Conservation (phyloP, 2,113 vertebrate genomes). For the Alligator sinensis region DNA sequence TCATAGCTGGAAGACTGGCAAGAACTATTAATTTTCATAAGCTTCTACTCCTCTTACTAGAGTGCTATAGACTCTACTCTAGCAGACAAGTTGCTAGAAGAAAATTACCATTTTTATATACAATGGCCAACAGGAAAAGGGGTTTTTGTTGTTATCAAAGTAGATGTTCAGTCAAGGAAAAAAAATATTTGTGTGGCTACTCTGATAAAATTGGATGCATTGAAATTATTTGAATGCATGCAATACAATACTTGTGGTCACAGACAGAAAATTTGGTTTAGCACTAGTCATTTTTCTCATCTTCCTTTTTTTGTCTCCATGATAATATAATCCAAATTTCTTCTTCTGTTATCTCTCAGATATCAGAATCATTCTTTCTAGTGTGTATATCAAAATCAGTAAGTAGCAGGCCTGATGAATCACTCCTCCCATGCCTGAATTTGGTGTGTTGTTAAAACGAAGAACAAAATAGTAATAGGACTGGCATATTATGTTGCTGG, state of each 20-base stretch:
- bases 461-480: neutral
- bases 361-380: neutral
- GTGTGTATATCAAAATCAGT: conserved; percentile 22
- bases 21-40: neutral
- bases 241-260: neutral
- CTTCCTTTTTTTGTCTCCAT: neutral
- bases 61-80: neutral
- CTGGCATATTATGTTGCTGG: neutral
- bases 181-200: neutral
- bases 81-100: neutral
- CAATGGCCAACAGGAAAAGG: neutral
- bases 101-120: conserved; percentile 14
- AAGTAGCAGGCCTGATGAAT: conserved; percentile 6
- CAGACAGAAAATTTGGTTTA: neutral
- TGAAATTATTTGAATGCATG: neutral
- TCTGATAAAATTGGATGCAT: neutral
- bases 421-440: conserved; percentile 14
- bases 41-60: conserved; percentile 19
- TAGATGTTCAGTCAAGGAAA: neutral
- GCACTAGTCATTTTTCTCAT: neutral
- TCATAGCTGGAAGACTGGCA: neutral
- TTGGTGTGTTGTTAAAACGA: neutral
- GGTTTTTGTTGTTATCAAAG: neutral
- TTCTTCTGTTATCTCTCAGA: neutral
- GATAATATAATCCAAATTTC: neutral